Base-by-base conservation (phyloP, 2,113 vertebrate genomes). In the Trichechus manatus region DNA sequence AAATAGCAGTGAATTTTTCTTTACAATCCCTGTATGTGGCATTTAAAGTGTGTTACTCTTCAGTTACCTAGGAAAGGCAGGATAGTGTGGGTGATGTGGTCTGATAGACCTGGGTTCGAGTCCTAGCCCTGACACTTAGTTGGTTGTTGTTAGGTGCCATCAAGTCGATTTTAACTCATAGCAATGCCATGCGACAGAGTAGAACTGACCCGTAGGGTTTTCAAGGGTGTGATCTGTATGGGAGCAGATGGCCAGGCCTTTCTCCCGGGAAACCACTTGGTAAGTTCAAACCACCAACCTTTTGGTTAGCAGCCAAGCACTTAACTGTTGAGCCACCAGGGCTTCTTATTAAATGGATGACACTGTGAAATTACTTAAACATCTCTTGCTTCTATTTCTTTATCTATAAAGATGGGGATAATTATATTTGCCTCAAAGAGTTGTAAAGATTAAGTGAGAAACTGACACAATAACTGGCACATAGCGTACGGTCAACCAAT, bases 351-450 rank as follows among this genome's bases (percentile, higher is more conserved):
- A n/a, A 6, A 36, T 81, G 61, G 64, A 74, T 87, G 53, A 50
- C 29, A 25, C 84, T 61, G 13, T 95, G 29, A 87, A 84, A 72
- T 70, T 72, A 50, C 36, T 39, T 63, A 92, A 90, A 44, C 17
- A 31, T 84, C 33, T 75, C 47, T 87, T 82, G 1, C 81, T 94
- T 89, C 44, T 74, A 22, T 82, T 77, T 78, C 42, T 97, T 92
- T 83, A 63, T n/a, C 39, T 70, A 53, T 79, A 42, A 63, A 81
- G 70, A 84, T 63, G 59, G 33, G 25, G 4, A 90, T 84, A 53
- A 94, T 95, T 78, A n/a, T 53, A 20, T 66, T 68, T 87, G 13
- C 47, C 42, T 89, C 66, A 36, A 44, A 61, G 29, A 56, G 44
- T 72, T 79, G 47, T 61, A 66, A 89, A 63, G 15, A 17, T 20